Base-by-base conservation (phyloP, 1,140 invertebrate genomes). In the Pseudomyrmex cubaensis region DNA sequence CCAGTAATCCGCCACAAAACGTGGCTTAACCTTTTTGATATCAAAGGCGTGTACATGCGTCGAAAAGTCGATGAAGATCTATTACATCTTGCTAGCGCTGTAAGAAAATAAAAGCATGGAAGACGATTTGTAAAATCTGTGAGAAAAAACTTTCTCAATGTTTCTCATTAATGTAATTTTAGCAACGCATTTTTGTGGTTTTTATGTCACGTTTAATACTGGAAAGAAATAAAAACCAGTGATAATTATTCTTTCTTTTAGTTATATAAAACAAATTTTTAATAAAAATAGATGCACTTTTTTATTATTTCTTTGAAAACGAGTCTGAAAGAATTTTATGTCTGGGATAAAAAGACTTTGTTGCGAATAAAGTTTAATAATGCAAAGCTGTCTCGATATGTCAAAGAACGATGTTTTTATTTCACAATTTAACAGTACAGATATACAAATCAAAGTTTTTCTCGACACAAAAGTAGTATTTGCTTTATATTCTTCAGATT, bases 11-110 rank as follows among this genome's bases (percentile, higher is more conserved):
- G 20, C 17, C 25, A 56, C 25, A 67, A 77, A 77, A 77, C 2
- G 63, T 50, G 52, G 17, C 17, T 77, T 77, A 77, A 69, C 17
- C 63, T 77, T 67, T 69, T 67, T 54, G 17, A 77, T 77, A 77
- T 67, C 75, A 77, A 57, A 67, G 35, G 8, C 52, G 13, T 52
- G 8, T 66, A 44, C 25, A 66, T 12, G 17, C 22, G 20, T 17
- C 44, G 12, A 10, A 54, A 76, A 35, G n/a, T 66, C 50, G 15
- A 48, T 17, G 64, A 9, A n/a, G 75, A 67, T 67, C 50, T 35
- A 46, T 46, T 77, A 54, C 74, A 77, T 56, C 35, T 17, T 67
- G 20, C 61, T 13, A 10, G 3, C 64, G 17, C 12, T 46, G n/a
- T 56, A 77, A 77, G 17, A 44, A 66, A 12, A 77, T 67, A 56